These are phyloP conservation scores for Morone chrysops DNA, from an alignment of 2,113 vertebrate species.

Conservation along the genomic window DNA sequence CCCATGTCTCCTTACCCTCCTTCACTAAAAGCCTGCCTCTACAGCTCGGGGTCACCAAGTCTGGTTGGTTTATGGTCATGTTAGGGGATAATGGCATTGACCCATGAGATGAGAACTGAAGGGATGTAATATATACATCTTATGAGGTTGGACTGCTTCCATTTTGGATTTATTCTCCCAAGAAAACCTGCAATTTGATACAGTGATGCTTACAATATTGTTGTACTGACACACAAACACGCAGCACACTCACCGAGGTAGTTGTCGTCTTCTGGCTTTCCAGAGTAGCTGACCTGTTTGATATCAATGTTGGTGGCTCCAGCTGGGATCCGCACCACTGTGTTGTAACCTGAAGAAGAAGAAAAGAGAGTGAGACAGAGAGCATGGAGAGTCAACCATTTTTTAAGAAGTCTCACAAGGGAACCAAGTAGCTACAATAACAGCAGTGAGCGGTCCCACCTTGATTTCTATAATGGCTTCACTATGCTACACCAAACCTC, in stretches of 20 bases:
- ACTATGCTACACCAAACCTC: constrained; percentile 54
- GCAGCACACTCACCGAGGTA: constrained; percentile 91
- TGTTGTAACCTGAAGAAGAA: constrained; percentile 90
- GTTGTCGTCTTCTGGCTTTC: constrained; percentile 96
- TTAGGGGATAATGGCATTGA: constrained; percentile 62
- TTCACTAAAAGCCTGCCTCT: constrained; percentile 31
- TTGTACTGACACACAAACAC: not conserved
- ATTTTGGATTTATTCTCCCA: constrained; percentile 30
- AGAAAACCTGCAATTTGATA: constrained; percentile 48
- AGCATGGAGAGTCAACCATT: not conserved
- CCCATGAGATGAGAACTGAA: constrained; percentile 50
- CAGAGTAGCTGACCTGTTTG: constrained; percentile 95
- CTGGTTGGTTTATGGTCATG: constrained; percentile 32
- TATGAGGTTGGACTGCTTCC: constrained; percentile 43
- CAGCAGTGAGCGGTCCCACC: constrained; percentile 31
- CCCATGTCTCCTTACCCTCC: constrained; percentile 25
- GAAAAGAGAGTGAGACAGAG: not conserved
- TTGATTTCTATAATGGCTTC: constrained; percentile 68
- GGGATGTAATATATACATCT: constrained; percentile 36
- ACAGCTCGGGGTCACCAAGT: constrained; percentile 49
- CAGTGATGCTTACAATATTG: constrained; percentile 20
- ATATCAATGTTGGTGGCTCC: constrained; percentile 96
- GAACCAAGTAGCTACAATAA: constrained; percentile 22
- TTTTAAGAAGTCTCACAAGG: constrained; percentile 1
- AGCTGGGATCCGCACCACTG: constrained; percentile 92